phyloP scores from a whole-genome alignment of 35 echinoderm and acorn worm genomes.

The Holothuria glaberrima region DNA sequence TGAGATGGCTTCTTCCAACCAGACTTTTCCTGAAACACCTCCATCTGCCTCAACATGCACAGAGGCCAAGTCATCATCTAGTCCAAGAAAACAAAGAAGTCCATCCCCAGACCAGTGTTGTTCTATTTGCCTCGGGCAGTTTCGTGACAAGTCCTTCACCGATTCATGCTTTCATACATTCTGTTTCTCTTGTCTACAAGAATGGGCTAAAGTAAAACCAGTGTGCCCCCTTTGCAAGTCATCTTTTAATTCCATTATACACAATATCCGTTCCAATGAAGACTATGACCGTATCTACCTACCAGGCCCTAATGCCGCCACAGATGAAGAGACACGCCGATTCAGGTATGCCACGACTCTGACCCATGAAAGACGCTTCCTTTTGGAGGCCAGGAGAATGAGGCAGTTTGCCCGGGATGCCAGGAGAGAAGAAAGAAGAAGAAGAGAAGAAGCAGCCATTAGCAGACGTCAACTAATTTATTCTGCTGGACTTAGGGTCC shows the following conservation, averaged over 20 bases:
- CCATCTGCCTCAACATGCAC: background rate
- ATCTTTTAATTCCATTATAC: slow-evolving; percentile 91
- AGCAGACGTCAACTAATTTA: slow-evolving; percentile 83
- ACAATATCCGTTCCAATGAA: slow-evolving; percentile 92
- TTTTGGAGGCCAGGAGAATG: slow-evolving; percentile 63
- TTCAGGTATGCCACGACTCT: slow-evolving; percentile 95
- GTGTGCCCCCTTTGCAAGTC: slow-evolving; percentile 95
- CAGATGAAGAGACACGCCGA: slow-evolving; percentile 52
- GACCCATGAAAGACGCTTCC: slow-evolving; percentile 61
- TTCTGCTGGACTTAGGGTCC: slow-evolving; percentile 64
- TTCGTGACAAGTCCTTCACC: slow-evolving; percentile 92
- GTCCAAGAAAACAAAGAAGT: slow-evolving; percentile 25
- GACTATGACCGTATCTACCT: slow-evolving; percentile 92
- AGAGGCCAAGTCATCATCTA: background rate
- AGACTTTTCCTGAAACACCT: slow-evolving; percentile 33
- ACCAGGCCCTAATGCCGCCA: background rate
- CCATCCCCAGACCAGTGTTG: slow-evolving; percentile 80
- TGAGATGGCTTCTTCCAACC: slow-evolving; percentile 42
- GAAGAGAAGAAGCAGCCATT: slow-evolving; percentile 66
- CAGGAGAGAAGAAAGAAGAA: slow-evolving; percentile 54
- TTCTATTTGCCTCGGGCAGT: slow-evolving; percentile 86
- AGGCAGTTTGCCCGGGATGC: slow-evolving; percentile 56
- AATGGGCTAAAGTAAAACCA: slow-evolving; percentile 94
- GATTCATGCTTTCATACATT: slow-evolving; percentile 91
- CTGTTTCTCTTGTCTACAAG: slow-evolving; percentile 86